Conservation (phyloP, 2,888 invertebrate genomes). For the Acronicta leporina region DNA sequence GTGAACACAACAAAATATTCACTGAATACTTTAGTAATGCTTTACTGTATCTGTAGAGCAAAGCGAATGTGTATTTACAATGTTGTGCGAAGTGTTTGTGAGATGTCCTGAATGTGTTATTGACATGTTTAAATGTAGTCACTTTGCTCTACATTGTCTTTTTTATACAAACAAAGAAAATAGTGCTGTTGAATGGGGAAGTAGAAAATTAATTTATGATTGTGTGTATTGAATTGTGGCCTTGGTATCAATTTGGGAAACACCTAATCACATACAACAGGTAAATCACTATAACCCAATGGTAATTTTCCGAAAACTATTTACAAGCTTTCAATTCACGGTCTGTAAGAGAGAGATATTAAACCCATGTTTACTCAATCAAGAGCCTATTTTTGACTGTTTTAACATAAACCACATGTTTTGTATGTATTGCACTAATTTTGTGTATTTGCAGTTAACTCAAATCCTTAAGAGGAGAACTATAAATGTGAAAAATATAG, state of each 20-base stretch:
- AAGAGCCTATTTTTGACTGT: background rate
- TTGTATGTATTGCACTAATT: slow-evolving; percentile 9
- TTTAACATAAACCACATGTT: background rate
- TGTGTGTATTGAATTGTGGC: background rate
- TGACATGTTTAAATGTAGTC: slow-evolving; percentile 13
- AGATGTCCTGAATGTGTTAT: slow-evolving; percentile 16
- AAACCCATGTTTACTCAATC: background rate
- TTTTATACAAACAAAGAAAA: slow-evolving; percentile 7
- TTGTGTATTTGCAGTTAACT: slow-evolving; percentile 12
- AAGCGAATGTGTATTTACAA: slow-evolving; percentile 46
- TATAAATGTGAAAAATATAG: background rate
- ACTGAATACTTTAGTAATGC: background rate
- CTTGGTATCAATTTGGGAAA: slow-evolving; percentile 1
- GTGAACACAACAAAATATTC: background rate
- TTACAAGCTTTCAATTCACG: background rate
- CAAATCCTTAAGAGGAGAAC: background rate
- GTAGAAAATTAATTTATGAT: background rate
- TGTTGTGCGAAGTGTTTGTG: slow-evolving; percentile 37
- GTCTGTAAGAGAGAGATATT: no score
- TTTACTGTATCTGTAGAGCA: slow-evolving; percentile 35
- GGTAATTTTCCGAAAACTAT: background rate
- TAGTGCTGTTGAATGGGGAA: slow-evolving; percentile 14
- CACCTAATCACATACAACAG: background rate
- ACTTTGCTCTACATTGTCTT: slow-evolving; percentile 50
- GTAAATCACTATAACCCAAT: background rate